Evolutionary conservation across 2,888 invertebrate genomes (phyloP), one percentile per base, ranked within the genome.

Genomic region (Cantharis nigra): DNA sequence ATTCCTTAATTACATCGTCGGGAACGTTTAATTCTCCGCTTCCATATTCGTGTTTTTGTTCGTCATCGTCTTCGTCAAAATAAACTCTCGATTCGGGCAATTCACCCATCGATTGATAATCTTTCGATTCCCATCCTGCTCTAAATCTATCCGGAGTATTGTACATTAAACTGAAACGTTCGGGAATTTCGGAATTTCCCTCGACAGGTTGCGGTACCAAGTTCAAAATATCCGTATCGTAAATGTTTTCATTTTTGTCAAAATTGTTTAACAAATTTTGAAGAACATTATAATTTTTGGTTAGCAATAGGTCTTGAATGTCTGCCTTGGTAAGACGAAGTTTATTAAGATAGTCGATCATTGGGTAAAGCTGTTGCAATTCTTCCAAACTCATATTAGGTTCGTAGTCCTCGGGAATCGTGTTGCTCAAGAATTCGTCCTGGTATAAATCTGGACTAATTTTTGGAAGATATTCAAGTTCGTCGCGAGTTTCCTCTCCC

Each of bases 31-130:
- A 80, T 13, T 80, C 80, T 0, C 88, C 87, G 75, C 87, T 87
- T 3, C 87, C 87, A 69, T 85, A 85, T 76, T 87, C 87, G 62
- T 83, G 76, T 23, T 18, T 71, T 49, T 75, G 74, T 16, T 81
- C 79, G 16, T 84, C 85, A 72, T 90, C 90, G 70, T 88, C 85
- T 84, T 91, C 91, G 76, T 91, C 91, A 70, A 89, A 89, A 82
- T 92, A 92, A 81, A 92, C 90, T 74, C 92, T 89, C 14, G 89
- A 90, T 85, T 92, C 92, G 9, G 91, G 89, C 64, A 85, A 75
- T 20, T 81, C 81, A 0, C 82, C 79, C 49, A 87, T 86, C 14
- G 85, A 82, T 49, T 83, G 76, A 9, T 78, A 75, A 79, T 89
- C 89, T 49, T 85, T 85, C 0, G 87, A 85, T 80, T 90, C 89